These are phyloP conservation scores for Galeruca laticollis DNA, from an alignment of 2,888 invertebrate genomes.

Conservation along the genomic window DNA sequence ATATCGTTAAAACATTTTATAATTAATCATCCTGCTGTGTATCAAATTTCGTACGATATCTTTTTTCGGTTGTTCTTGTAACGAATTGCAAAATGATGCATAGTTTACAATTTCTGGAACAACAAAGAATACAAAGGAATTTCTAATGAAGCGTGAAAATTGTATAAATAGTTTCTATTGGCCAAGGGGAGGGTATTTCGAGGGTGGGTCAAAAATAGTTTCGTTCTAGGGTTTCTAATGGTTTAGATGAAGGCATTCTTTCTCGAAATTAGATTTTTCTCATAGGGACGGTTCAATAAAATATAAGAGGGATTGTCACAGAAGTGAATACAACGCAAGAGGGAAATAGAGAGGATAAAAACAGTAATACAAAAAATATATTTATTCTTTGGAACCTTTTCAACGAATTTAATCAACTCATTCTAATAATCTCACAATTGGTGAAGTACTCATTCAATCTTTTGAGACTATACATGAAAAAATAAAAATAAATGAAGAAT, in stretches of 20 bases:
- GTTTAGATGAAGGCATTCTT: constrained; percentile 34
- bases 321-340: neutral
- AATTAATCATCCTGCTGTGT: constrained; percentile 44
- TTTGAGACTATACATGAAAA: too few relatives aligned
- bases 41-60: constrained; percentile 34
- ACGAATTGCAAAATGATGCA: constrained; percentile 53
- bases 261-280: constrained; percentile 38
- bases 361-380: neutral
- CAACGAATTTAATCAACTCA: too few relatives aligned
- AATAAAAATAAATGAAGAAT: too few relatives aligned
- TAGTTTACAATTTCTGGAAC: constrained; percentile 56
- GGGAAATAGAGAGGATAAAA: neutral
- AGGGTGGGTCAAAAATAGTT: constrained; percentile 48
- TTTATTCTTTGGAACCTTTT: too few relatives aligned
- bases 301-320: neutral
- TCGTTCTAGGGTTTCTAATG: constrained; percentile 43
- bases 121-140: constrained; percentile 53
- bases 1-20: constrained; percentile 42
- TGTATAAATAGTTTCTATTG: constrained; percentile 54
- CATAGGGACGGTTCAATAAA: constrained; percentile 34
- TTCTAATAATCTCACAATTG: too few relatives aligned
- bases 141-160: constrained; percentile 55
- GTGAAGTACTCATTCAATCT: too few relatives aligned
- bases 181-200: constrained; percentile 51
- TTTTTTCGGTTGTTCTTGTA: constrained; percentile 33